Evolutionary conservation across 2,888 invertebrate genomes (phyloP).

Genomic region (Ochropacha duplaris): DNA sequence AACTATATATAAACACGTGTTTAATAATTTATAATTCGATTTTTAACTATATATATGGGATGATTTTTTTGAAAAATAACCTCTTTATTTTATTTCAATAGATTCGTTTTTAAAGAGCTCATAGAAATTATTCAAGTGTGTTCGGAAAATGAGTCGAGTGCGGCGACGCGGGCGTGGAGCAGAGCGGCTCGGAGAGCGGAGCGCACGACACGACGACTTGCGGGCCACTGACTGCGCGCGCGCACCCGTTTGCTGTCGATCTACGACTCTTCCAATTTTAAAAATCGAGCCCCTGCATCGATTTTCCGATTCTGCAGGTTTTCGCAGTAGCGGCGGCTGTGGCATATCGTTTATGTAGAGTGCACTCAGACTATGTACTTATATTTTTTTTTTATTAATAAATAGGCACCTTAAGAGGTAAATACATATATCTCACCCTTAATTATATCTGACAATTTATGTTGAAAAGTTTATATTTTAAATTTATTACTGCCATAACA

Average conservation of each 20-base stretch:
- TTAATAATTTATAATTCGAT: constrained; percentile 52
- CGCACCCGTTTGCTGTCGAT: constrained; percentile 55
- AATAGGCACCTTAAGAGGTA: too few relatives aligned
- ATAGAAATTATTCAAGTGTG: constrained; percentile 44
- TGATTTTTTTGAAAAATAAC: constrained; percentile 37
- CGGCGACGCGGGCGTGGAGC: constrained; percentile 38
- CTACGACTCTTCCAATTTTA: constrained; percentile 71
- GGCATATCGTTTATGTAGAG: constrained; percentile 6
- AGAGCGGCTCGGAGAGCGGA: constrained; percentile 59
- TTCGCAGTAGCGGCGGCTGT: constrained; percentile 8
- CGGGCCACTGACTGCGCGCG: constrained; percentile 73
- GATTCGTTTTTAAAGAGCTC: constrained; percentile 21
- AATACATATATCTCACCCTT: too few relatives aligned
- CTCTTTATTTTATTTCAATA: constrained; percentile 44
- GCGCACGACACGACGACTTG: constrained; percentile 75
- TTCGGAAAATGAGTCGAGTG: constrained; percentile 60
- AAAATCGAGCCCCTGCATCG: constrained; percentile 59
- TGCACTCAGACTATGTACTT: background rate
- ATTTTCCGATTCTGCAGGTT: constrained; percentile 52
- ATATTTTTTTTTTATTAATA: background rate
- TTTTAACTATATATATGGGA: constrained; percentile 22
- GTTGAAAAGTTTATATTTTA: too few relatives aligned
- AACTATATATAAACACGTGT: constrained; percentile 76
- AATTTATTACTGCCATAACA: too few relatives aligned
- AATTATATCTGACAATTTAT: too few relatives aligned